phyloP scores from a whole-genome alignment of 2,888 invertebrate genomes.

The Cheilosia soror region DNA sequence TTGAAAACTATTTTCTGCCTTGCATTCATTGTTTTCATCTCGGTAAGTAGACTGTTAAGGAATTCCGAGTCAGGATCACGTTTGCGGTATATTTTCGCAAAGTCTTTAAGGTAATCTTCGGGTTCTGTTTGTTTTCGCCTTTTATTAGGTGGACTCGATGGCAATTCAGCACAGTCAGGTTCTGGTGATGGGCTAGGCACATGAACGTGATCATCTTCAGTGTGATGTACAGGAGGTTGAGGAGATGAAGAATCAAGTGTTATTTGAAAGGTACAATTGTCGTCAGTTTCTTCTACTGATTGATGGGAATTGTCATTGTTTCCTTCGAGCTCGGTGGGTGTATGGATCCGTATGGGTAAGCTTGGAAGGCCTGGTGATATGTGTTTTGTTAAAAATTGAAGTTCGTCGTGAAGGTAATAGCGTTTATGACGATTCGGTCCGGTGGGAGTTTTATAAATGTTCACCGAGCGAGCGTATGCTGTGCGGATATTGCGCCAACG shows the following conservation, averaged over 20 bases:
- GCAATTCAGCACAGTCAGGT: slow-evolving; percentile 2
- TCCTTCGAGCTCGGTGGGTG: slow-evolving; percentile 42
- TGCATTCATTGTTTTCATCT: slow-evolving; percentile 81
- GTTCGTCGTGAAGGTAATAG: slow-evolving; percentile 77
- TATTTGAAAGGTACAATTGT: slow-evolving; percentile 42
- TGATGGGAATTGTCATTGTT: slow-evolving; percentile 10
- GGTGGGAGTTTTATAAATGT: slow-evolving; percentile 78
- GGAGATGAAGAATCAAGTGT: slow-evolving; percentile 31
- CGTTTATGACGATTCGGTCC: slow-evolving; percentile 78
- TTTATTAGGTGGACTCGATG: slow-evolving; percentile 14
- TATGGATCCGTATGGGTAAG: slow-evolving; percentile 43
- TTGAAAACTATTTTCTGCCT: slow-evolving; percentile 81
- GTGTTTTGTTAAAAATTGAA: slow-evolving; percentile 78
- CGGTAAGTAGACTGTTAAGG: slow-evolving; percentile 79
- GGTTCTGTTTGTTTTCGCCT: neutral
- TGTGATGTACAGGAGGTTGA: neutral
- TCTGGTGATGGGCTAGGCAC: neutral
- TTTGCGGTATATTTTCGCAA: neutral
- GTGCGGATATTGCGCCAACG: slow-evolving; percentile 82
- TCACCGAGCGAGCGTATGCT: slow-evolving; percentile 81
- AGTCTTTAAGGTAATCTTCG: neutral
- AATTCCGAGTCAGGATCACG: slow-evolving; percentile 76
- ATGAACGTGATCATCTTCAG: slow-evolving; percentile 7
- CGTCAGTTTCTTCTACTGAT: slow-evolving; percentile 31
- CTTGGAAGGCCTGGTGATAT: slow-evolving; percentile 77